Evolutionary conservation across 2,113 vertebrate genomes (phyloP).

Genomic region (Melanocharis versteri): DNA sequence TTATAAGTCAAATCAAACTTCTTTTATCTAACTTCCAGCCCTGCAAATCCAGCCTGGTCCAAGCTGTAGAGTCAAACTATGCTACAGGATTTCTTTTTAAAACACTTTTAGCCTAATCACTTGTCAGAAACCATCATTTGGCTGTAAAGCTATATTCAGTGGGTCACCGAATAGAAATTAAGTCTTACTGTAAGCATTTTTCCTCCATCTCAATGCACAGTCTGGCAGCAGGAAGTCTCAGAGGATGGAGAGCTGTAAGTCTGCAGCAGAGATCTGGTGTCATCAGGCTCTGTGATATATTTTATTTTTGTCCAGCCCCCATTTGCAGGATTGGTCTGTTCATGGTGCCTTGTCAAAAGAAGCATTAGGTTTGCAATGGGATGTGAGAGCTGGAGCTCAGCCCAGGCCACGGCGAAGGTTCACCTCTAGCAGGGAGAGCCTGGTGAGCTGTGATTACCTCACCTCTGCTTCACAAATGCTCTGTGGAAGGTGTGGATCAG

Average conservation of each 20-base stretch:
- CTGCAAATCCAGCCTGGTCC: not conserved
- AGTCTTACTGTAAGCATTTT: not conserved
- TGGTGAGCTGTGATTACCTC: not conserved
- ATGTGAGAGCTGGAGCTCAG: not conserved
- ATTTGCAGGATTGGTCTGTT: not conserved
- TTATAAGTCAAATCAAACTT: conserved; percentile 32
- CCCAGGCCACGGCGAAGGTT: not conserved
- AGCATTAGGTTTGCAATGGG: not conserved
- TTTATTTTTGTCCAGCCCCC: not conserved
- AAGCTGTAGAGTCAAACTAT: not conserved
- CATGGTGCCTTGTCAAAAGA: not conserved
- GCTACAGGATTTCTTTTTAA: not conserved
- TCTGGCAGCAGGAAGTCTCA: not conserved
- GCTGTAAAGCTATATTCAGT: not conserved
- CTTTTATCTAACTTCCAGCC: conserved; percentile 10
- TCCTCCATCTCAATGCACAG: not conserved
- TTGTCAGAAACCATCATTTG: not conserved
- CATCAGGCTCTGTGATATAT: not conserved
- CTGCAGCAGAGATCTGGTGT: not conserved
- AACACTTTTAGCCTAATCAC: not conserved
- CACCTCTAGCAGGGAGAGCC: not conserved
- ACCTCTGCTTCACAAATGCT: not conserved
- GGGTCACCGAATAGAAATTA: not conserved
- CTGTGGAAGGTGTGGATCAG: not conserved
- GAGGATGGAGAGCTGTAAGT: not conserved